Evolutionary conservation across 2,113 vertebrate species (phyloP), one percentile per base, ranked within the genome.

Genomic region (Hippocampus comes): DNA sequence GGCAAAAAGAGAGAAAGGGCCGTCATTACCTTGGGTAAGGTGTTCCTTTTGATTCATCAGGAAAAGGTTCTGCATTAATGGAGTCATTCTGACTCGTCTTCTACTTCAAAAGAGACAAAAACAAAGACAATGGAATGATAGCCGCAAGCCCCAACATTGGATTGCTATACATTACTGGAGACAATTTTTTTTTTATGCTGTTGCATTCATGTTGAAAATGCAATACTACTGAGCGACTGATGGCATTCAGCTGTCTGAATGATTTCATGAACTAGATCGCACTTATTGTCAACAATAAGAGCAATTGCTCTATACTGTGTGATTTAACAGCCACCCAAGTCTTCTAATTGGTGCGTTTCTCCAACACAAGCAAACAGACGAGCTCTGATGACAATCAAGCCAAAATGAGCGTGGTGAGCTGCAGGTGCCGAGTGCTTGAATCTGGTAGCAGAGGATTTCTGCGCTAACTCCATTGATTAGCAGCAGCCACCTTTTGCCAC

Each of bases 31-130:
- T 3, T 21, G 70, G 73, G 69, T 65, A 48, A 74, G 83, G 79
- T 78, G 71, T 78, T 86, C 74, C 85, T 87, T 88, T 87, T 88
- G 84, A 91, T 86, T 91, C 75, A 68, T 48, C 69, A 70, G 78
- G 86, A 91, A 92, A 82, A 77, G 87, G 78, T 87, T 91, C 77
- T 80, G 80, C 84, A 83, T 87, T 88, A 88, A 89, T 90, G 78
- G 85, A 85, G 81, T 72, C 85, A 68, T 89, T 88, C 76, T n/a
- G 9, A 70, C 84, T 79, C 68, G 67, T 74, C 72, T 85, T 46
- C 49, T 61, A 71, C 78, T 89, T 86, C 81, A 88, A 78, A 83
- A 78, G 75, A 72, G 56, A 63, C 38, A 34, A 79, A 87, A 87
- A 86, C 80, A 89, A 85, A 81, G 84, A 78, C 73, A 43, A 55